A percentile compares a stretch with the other conserved stretches of the same genome.
phyloP scores from a whole-genome alignment of 2,113 vertebrate genomes.

The Coptodon bakossiorum region DNA sequence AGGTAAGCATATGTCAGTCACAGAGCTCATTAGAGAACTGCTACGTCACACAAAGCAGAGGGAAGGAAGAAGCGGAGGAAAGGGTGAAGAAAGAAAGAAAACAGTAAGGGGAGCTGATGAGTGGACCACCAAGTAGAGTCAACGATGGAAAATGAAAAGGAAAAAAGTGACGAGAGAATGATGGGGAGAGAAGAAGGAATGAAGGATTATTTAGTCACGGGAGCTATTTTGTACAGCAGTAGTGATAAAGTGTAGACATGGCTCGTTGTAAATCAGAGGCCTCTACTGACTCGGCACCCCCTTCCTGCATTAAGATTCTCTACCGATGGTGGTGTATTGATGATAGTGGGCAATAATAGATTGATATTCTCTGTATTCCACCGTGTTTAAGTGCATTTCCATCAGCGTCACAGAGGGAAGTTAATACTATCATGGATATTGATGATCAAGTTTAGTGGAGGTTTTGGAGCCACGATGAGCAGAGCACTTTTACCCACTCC shows the following conservation, averaged over 20 bases:
- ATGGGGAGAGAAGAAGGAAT: conserved; percentile 8
- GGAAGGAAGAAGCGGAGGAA: neutral
- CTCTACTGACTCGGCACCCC: conserved; percentile 22
- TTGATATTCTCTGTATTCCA: conserved; percentile 47
- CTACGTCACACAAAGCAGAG: conserved; percentile 6
- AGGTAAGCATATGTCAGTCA: conserved; percentile 30
- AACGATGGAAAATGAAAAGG: neutral
- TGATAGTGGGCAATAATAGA: conserved; percentile 47
- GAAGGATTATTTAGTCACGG: conserved; percentile 22
- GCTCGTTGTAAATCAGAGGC: conserved; percentile 50
- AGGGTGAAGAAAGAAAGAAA: neutral
- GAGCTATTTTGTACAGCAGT: conserved; percentile 30
- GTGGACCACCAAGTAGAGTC: conserved; percentile 6
- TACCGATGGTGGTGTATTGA: conserved; percentile 35
- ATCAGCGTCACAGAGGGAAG: conserved; percentile 49
- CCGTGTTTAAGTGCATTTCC: conserved; percentile 61
- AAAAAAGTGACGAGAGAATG: conserved; percentile 20
- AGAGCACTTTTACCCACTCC: conserved; percentile 30
- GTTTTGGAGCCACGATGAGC: conserved; percentile 44
- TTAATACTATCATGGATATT: conserved; percentile 61
- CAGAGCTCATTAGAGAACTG: conserved; percentile 28
- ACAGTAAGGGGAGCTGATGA: neutral
- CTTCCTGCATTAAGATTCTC: conserved; percentile 28
- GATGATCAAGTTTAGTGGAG: conserved; percentile 53
- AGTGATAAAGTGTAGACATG: conserved; percentile 40